These are phyloP conservation scores for Tachina grossa DNA, from an alignment of 2,888 invertebrate species.

Conservation along the genomic window DNA sequence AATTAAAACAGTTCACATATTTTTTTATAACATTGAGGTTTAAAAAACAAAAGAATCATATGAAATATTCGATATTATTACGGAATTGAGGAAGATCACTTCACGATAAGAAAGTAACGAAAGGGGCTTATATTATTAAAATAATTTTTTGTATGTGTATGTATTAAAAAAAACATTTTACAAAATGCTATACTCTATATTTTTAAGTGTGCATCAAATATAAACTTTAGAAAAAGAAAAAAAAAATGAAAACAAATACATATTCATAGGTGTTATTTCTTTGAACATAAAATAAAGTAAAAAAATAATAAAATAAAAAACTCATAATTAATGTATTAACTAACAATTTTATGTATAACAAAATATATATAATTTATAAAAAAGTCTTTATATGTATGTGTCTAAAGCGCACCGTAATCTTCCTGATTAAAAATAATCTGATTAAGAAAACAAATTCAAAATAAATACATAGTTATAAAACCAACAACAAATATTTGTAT, in stretches of 20 bases:
- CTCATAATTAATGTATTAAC: constrained; percentile 53
- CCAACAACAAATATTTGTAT: constrained; percentile 64
- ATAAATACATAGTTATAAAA: constrained; percentile 56
- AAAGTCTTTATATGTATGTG: constrained; percentile 65
- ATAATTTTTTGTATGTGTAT: constrained; percentile 54
- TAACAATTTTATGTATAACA: constrained; percentile 55
- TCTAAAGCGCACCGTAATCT: constrained; percentile 71
- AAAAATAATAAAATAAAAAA: constrained; percentile 45
- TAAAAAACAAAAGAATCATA: not conserved
- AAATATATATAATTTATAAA: constrained; percentile 43
- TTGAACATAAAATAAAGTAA: constrained; percentile 73
- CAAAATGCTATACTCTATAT: constrained; percentile 74
- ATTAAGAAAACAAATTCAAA: constrained; percentile 66
- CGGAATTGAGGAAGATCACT: constrained; percentile 52
- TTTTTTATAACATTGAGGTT: constrained; percentile 16
- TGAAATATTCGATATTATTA: constrained; percentile 45
- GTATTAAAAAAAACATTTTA: constrained; percentile 55
- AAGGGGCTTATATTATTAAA: constrained; percentile 47
- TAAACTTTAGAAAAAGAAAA: constrained; percentile 51
- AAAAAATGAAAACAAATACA: constrained; percentile 60
- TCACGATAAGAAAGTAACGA: constrained; percentile 46
- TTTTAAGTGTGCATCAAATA: constrained; percentile 79
- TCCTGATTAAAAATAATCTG: constrained; percentile 64
- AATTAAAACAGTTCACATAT: constrained; percentile 21
- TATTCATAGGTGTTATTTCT: constrained; percentile 79